A percentile compares a stretch with the other conserved stretches of the same genome.
These are phyloP conservation scores for Lasiommata megera DNA, from an alignment of 2,888 invertebrate genomes.

Conservation along the genomic window DNA sequence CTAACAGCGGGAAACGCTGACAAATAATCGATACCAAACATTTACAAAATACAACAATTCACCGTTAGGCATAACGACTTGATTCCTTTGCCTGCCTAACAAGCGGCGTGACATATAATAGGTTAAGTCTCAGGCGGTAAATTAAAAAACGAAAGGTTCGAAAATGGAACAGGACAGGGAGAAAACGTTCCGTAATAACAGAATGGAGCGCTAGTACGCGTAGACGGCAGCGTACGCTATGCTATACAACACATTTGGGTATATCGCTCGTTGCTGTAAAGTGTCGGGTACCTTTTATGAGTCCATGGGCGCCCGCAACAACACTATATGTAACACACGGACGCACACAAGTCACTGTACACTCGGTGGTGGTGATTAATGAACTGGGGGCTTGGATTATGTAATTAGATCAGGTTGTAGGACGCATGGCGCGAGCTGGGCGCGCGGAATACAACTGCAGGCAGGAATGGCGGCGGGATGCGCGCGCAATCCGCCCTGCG, in stretches of 20 bases:
- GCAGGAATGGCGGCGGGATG: constrained; percentile 69
- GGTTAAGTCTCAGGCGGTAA: background rate
- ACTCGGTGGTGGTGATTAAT: constrained; percentile 27
- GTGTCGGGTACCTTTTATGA: constrained; percentile 31
- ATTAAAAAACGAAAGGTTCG: constrained; percentile 7
- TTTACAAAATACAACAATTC: constrained; percentile 1
- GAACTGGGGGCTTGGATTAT: constrained; percentile 45
- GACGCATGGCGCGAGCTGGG: constrained; percentile 64
- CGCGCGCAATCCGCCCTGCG: constrained; percentile 75
- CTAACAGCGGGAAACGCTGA: background rate
- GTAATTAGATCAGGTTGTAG: constrained; percentile 50
- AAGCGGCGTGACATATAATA: background rate
- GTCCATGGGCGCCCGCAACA: constrained; percentile 32
- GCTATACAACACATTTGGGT: constrained; percentile 19
- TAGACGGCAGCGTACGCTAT: constrained; percentile 25
- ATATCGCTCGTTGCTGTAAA: background rate
- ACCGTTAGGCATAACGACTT: background rate
- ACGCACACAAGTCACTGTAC: constrained; percentile 34
- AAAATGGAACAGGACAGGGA: constrained; percentile 15
- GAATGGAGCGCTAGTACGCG: constrained; percentile 24
- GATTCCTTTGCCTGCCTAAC: background rate
- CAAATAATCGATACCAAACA: constrained; percentile 11
- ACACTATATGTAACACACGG: constrained; percentile 30
- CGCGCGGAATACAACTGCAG: constrained; percentile 72
- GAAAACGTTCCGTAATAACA: constrained; percentile 22